A percentile compares a stretch with the other conserved stretches of the same genome.
Evolutionary conservation across 2,797 vertebrate genomes (phyloP).

Genomic region (Rhabdomys pumilio): DNA sequence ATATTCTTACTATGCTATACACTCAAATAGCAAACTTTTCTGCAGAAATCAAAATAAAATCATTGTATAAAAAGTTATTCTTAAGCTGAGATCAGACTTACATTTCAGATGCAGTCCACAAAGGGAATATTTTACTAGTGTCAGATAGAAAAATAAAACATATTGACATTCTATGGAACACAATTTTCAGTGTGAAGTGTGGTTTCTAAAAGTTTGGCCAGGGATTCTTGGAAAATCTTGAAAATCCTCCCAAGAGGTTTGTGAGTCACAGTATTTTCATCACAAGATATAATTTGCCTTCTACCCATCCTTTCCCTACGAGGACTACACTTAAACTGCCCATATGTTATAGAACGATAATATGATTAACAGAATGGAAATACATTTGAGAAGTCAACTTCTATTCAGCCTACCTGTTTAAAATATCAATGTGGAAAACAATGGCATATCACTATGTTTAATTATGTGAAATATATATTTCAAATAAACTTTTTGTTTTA

Average conservation of each 20-base stretch:
- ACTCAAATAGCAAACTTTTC: not conserved
- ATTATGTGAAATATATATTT: not conserved
- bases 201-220: not conserved
- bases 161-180: constrained; percentile 10
- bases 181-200: constrained; percentile 44
- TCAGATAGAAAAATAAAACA: constrained; percentile 63
- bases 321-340: not conserved
- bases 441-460: not conserved
- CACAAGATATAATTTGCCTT: constrained; percentile 33
- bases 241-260: not conserved
- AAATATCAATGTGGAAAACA: not conserved
- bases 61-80: constrained; percentile 35
- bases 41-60: constrained; percentile 43
- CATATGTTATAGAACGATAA: not conserved
- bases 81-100: constrained; percentile 32
- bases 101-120: constrained; percentile 8
- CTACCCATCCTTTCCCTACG: not conserved
- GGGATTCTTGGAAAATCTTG: not conserved
- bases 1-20: not conserved
- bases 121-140: constrained; percentile 46
- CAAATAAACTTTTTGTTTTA: not conserved
- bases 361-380: not conserved
- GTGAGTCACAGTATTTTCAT: constrained; percentile 19
- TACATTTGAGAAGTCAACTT: not conserved
- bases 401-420: not conserved